phyloP scores from a whole-genome alignment of 2,888 invertebrate species.

The Hypolimnas misippus region DNA sequence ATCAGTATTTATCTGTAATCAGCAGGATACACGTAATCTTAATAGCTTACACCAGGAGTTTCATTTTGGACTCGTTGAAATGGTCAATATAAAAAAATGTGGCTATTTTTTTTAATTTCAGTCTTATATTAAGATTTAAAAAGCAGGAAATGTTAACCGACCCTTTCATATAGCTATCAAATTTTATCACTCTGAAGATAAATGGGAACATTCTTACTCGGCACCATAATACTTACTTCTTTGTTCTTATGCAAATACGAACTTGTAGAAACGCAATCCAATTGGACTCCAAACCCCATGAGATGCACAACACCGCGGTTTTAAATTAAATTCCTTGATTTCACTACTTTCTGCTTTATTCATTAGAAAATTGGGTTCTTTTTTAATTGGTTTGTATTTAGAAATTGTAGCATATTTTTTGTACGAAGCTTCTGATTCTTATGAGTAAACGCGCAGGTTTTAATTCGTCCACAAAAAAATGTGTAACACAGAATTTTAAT shows the following conservation, averaged over 20 bases:
- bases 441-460: too few species aligned
- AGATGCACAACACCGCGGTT: conserved; percentile 66
- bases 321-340: conserved; percentile 65
- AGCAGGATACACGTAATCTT: too few species aligned
- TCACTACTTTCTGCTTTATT: conserved; percentile 37
- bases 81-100: too few species aligned
- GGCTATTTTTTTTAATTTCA: too few species aligned
- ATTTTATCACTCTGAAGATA: conserved; percentile 22
- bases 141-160: conserved; percentile 1
- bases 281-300: conserved; percentile 71
- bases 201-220: not conserved
- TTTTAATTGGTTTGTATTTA: conserved; percentile 20
- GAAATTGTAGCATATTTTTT: conserved; percentile 23
- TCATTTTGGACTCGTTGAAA: too few species aligned
- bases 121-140: too few species aligned
- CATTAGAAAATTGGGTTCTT: conserved; percentile 5
- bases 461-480: too few species aligned
- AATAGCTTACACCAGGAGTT: too few species aligned
- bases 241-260: conserved; percentile 74
- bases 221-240: conserved; percentile 26
- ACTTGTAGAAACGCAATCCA: conserved; percentile 75
- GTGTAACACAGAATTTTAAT: too few species aligned
- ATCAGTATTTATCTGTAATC: too few species aligned
- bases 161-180: conserved; percentile 19
- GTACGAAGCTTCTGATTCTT: too few species aligned